Evolutionary conservation across 2,888 invertebrate genomes (phyloP).

Genomic region (Hypsopygia costalis): DNA sequence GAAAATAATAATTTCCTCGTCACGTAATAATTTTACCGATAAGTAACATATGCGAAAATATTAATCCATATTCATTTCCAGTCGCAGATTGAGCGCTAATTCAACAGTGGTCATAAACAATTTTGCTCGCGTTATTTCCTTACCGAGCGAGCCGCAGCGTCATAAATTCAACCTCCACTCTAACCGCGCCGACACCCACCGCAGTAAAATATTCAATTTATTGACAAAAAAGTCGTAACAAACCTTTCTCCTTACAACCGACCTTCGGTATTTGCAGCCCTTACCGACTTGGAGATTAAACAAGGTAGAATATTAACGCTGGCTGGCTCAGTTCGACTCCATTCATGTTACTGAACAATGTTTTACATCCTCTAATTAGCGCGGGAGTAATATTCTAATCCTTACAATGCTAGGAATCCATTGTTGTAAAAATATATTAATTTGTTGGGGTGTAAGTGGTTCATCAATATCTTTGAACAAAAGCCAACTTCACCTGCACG

Average conservation of each 20-base stretch:
- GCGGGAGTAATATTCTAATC: no score
- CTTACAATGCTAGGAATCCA: no score
- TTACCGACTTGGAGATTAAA: slow-evolving; percentile 5
- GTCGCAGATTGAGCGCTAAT: slow-evolving; percentile 17
- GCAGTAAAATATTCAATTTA: slow-evolving; percentile 51
- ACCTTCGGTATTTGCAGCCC: slow-evolving; percentile 20
- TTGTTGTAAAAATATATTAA: no score
- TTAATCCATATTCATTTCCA: no score
- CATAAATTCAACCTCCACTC: slow-evolving; percentile 40
- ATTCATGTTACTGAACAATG: neutral
- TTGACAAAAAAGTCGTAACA: slow-evolving; percentile 34
- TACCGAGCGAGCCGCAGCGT: slow-evolving; percentile 32
- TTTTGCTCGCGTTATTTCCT: slow-evolving; percentile 42
- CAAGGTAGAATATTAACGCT: slow-evolving; percentile 8
- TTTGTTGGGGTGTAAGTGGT: no score
- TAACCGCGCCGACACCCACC: slow-evolving; percentile 30
- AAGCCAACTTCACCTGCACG: no score
- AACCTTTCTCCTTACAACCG: neutral
- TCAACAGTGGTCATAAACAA: slow-evolving; percentile 42
- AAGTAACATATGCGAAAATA: no score
- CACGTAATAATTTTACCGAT: no score
- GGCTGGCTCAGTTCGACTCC: neutral
- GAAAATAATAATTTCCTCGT: no score
- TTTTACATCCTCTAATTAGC: slow-evolving; percentile 10
- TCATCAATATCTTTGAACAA: no score